phyloP scores from a whole-genome alignment of 35 echinoderm and acorn worm species.

The Heliocidaris erythrogramma region DNA sequence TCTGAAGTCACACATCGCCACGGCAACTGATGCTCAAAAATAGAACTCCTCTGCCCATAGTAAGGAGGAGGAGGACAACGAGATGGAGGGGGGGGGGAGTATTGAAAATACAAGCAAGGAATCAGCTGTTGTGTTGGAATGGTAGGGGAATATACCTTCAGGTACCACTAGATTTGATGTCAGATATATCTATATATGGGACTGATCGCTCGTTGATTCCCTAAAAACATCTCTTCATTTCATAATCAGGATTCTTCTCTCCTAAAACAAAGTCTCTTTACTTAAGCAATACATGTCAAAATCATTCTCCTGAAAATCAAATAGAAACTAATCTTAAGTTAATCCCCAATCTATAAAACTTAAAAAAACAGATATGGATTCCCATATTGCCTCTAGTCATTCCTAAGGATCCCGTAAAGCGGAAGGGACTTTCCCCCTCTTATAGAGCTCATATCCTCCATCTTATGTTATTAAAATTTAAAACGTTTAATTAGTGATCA shows the following conservation, averaged over 20 bases:
- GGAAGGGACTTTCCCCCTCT: neutral
- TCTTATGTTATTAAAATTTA: no score
- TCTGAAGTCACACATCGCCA: slow-evolving; percentile 1
- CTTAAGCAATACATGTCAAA: neutral
- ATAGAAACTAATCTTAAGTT: neutral
- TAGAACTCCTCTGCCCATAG: neutral
- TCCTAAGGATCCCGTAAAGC: neutral
- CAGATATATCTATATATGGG: neutral
- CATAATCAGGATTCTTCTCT: neutral
- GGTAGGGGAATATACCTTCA: neutral
- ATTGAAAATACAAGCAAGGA: neutral
- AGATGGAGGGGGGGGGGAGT: neutral
- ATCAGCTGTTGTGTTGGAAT: neutral
- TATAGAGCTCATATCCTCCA: no score
- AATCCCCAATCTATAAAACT: neutral
- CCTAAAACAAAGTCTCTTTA: neutral
- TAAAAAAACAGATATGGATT: neutral
- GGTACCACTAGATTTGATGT: neutral
- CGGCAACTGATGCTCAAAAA: neutral
- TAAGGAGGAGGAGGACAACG: neutral
- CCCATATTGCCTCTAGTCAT: neutral
- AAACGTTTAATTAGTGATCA: no score
- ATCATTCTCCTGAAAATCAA: neutral
- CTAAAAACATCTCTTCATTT: neutral
- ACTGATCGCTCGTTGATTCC: neutral